Base-by-base conservation (phyloP, 2,888 invertebrate species). In the Thereva unica region DNA sequence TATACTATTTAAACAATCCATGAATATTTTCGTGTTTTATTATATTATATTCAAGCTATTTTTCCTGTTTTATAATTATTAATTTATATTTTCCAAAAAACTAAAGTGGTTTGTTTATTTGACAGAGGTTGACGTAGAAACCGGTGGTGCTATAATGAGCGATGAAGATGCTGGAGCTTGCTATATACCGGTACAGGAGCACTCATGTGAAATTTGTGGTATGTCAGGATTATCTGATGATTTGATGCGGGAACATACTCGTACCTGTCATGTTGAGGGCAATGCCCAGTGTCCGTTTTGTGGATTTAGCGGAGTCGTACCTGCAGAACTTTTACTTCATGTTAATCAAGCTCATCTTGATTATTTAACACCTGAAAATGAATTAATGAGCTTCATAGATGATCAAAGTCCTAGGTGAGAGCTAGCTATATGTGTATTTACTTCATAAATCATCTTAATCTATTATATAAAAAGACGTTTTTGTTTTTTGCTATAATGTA, bases 141-240 rank as follows among this genome's bases (percentile, higher is more conserved):
- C 42, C 41, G 50, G 37, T 52, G n/a, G 45, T 35, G n/a, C 38
- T 53, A 61, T 56, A 54, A 72, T 72, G 71, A 68, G 70, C 64
- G 69, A 70, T 67, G 68, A 71, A 63, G 69, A 70, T 69, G 72
- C 66, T 42, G 72, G 66, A 10, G 70, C 71, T 5, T 71, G 71
- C 61, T 71, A 71, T 63, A 67, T 72, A 66, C 67, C 72, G 47
- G 66, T 69, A 10, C 71, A 71, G 66, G 71, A 71, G 54, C 73
- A 87, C 78, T 86, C 89, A 64, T 93, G 93, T 81, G 91, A 93
- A 81, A 90, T 93, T 70, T 93, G 93, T 78, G 92, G 92, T n/a
- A 85, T 89, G 71, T 91, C 91, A 74, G 90, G 90, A 23, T 84
- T 93, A 69, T 87, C 87, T 68, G 91, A 91, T 77, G 90, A 90